phyloP scores from a whole-genome alignment of 2,113 vertebrate genomes.

The Numenius arquata region DNA sequence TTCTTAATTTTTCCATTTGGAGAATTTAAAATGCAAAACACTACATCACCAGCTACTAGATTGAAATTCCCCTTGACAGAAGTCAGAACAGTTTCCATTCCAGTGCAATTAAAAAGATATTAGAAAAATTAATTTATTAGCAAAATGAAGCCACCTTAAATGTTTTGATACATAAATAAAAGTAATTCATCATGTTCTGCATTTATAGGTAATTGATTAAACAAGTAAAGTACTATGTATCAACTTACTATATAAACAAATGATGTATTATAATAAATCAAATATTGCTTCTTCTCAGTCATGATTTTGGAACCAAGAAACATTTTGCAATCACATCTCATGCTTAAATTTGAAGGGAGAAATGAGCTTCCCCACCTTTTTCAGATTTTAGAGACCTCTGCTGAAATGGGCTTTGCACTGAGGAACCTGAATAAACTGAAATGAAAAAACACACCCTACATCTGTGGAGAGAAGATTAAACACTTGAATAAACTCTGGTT shows the following conservation, averaged over 20 bases:
- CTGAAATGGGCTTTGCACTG: background rate
- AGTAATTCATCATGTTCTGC: background rate
- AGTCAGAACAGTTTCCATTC: background rate
- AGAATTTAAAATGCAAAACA: conserved; percentile 18
- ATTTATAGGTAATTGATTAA: background rate
- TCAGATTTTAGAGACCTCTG: background rate
- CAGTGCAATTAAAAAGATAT: background rate
- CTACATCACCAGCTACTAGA: background rate
- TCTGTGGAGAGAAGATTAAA: background rate
- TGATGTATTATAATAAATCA: background rate
- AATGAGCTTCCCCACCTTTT: background rate
- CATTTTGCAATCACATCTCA: background rate
- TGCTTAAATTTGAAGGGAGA: background rate
- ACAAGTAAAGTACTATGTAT: background rate
- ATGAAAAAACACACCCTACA: background rate
- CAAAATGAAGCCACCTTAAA: conserved; percentile 2
- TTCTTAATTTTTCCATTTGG: conserved; percentile 28
- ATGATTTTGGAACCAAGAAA: background rate
- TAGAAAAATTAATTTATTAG: background rate
- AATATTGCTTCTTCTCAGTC: background rate
- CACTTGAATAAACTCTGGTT: background rate
- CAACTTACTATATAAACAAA: background rate
- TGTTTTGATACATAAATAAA: background rate
- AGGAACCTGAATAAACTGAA: background rate
- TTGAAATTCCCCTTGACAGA: background rate